A percentile compares a stretch with the other conserved stretches of the same genome.
Conservation (phyloP, 2,113 vertebrate genomes). For the human (Homo sapiens) region GRCh38 chr7:27242501-27243000, state of each 20-base stretch:
- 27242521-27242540: conserved; percentile 74
- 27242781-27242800: conserved; percentile 98
- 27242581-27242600: conserved; percentile 84
- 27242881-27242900: conserved; percentile 8
- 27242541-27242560: conserved; percentile 67
- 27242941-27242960: conserved; percentile 72
- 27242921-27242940: conserved; percentile 58
- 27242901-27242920: neutral
- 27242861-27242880: conserved; percentile 48
- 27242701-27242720: conserved; percentile 93
- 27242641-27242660: conserved; percentile 86
- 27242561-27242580: conserved; percentile 82
- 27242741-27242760: conserved; percentile 96
- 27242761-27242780: conserved; percentile 97
- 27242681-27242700: conserved; percentile 93
- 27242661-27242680: conserved; percentile 87
- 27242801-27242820: conserved; percentile 92
- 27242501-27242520: conserved; percentile 74
- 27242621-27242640: conserved; percentile 86
- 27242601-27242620: conserved; percentile 83
- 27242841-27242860: conserved; percentile 88
- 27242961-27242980: conserved; percentile 68
- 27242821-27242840: conserved; percentile 92
- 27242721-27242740: conserved; percentile 96
- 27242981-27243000: conserved; percentile 64